Evolutionary conservation across 2,888 invertebrate species (phyloP), one percentile per base, ranked within the genome.

Genomic region (Platycheirus rosarum): DNA sequence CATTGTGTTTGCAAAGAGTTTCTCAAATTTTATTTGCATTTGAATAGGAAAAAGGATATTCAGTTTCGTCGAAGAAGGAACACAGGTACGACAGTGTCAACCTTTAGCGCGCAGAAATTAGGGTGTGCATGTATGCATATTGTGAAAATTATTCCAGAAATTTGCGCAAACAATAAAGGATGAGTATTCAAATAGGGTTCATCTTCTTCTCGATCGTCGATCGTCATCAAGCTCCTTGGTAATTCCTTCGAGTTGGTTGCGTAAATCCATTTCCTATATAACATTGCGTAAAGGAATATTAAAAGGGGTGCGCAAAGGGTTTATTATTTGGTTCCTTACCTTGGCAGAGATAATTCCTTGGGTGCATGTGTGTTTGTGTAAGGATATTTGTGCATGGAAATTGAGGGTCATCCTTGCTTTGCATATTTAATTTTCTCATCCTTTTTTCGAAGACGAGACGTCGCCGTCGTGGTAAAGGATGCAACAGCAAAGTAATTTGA

Each of bases 21-120:
- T 69, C 40, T 63, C 48, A 53, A 68, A 82, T 85, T 85, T 86
- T 86, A 89, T 89, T 89, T 89, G 90, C 89, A 89, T 89, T 87
- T 88, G 88, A 89, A 89, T 89, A 86, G 86, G 86, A 87, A 88
- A 89, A 89, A 89, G 89, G 89, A 89, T 88, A 90, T 89, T 89
- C 88, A 88, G 87, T 88, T 87, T 87, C 88, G 9, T 37, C 29
- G 37, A 13, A 20, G 11, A 65, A 57, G 69, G 37, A 63, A 55
- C 13, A 11, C 42, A 46, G 62, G 42, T 62, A 49, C 51, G 71
- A n/a, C n/a, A 40, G 69, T 85, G 85, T 85, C 74, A 77, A 85
- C 82, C 87, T 87, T 87, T 89, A 87, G 87, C 86, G 87, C 86
- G 86, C 87, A 85, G 88, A 86, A 84, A 85, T 85, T 69, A 70